These are phyloP conservation scores for Poecilus cupreus DNA, from an alignment of 2,888 invertebrate species.

Conservation along the genomic window DNA sequence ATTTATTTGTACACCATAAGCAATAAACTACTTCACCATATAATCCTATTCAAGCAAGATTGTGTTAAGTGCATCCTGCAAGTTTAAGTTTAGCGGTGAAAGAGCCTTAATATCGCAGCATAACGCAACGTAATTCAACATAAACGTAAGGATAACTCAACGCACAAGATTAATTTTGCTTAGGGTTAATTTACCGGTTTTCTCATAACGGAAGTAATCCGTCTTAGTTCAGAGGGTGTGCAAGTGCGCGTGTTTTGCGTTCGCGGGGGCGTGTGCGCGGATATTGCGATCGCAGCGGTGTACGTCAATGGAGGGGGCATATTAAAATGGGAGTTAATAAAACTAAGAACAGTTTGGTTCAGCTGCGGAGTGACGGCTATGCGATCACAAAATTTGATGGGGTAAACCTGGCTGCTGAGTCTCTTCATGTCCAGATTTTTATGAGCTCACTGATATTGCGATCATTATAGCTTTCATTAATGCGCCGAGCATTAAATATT, in stretches of 20 bases:
- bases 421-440: too few species aligned
- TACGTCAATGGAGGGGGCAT: background rate
- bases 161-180: slow-evolving; percentile 42
- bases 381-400: background rate
- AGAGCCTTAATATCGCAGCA: background rate
- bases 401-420: background rate
- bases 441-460: too few species aligned
- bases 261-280: background rate
- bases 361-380: background rate
- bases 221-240: slow-evolving; percentile 24
- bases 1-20: background rate
- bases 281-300: slow-evolving; percentile 1
- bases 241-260: background rate
- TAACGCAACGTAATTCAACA: background rate
- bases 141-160: background rate
- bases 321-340: slow-evolving; percentile 10
- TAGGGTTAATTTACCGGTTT: slow-evolving; percentile 48
- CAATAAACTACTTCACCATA: background rate
- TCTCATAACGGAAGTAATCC: slow-evolving; percentile 52
- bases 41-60: background rate
- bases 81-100: background rate
- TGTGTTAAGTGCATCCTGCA: background rate
- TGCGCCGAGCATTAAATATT: too few species aligned
- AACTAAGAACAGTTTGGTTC: background rate
- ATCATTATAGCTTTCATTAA: too few species aligned